These are phyloP conservation scores for Alcis repandata DNA, from an alignment of 2,888 invertebrate species.

Conservation along the genomic window DNA sequence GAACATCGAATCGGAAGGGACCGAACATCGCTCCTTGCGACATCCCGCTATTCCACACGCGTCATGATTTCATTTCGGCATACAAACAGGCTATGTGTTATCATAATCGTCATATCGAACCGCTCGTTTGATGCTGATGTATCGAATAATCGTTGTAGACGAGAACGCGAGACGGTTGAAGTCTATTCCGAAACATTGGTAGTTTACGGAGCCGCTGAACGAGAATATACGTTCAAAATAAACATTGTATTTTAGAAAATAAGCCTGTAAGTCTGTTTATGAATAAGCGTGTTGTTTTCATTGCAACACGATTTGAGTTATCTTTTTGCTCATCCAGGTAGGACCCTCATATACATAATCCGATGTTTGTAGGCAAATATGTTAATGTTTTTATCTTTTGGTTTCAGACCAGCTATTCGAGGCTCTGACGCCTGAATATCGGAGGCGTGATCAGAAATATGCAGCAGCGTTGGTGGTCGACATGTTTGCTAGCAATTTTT, in stretches of 20 bases:
- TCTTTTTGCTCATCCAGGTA: constrained; percentile 18
- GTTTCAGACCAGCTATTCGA: constrained; percentile 60
- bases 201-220: constrained; percentile 1
- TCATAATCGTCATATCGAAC: constrained; percentile 53
- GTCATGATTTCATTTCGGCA: constrained; percentile 47
- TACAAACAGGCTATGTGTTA: constrained; percentile 56
- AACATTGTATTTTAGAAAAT: background rate
- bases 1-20: constrained; percentile 55
- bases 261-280: background rate
- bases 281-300: background rate
- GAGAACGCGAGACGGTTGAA: constrained; percentile 11
- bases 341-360: constrained; percentile 37
- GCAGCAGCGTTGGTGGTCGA: constrained; percentile 76
- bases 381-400: constrained; percentile 47
- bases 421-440: constrained; percentile 30
- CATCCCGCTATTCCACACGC: constrained; percentile 42
- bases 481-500: constrained; percentile 73
- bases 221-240: background rate
- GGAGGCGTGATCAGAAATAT: constrained; percentile 64
- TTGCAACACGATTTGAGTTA: constrained; percentile 16
- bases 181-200: constrained; percentile 7
- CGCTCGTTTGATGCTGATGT: constrained; percentile 42
- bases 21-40: constrained; percentile 46
- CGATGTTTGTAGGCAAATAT: constrained; percentile 29
- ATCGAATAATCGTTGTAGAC: constrained; percentile 39